Evolutionary conservation across 30 jellyfish, hydroid and myxozoan species (phyloP), one percentile per base, ranked within the genome.

Genomic region (Aurelia coerulea): DNA sequence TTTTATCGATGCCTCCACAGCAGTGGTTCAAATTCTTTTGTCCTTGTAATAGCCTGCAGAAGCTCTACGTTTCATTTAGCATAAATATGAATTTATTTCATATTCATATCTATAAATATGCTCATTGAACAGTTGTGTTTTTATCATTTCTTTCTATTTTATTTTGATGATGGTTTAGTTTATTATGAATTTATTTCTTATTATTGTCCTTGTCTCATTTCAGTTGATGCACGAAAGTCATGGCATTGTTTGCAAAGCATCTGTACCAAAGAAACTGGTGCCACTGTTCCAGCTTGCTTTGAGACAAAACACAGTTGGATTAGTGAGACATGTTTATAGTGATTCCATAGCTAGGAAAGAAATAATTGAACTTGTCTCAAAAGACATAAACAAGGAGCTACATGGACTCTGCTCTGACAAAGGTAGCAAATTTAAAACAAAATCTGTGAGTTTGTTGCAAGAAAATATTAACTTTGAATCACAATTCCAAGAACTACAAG

Each of bases 391-490:
- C 68, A 58, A 58, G 68, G 68, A 58, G 29, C 9, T 58, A 3
- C 18, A 58, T 15, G 68, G 68, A 58, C 68, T 58, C 29, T 18
- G 68, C 9, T 13, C 29, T 58, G 29, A 58, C 29, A 58, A 58
- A 18, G 68, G 29, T 4, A 58, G 68, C 9, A 58, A 3, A 58
- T 58, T 58, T 18, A 3, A 8, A 18, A 58, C 68, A 58, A 58
- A 58, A 58, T 4, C 5, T 58, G 29, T 18, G 29, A 58, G 68
- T 58, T 13, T 58, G 9, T 18, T 58, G 68, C 68, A 58, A 18
- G 68, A 58, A 18, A 58, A 58, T 58, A 58, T 58, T 58, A 58
- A 18, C 68, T 58, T 13, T 58, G 68, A 58, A 58, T 58, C 68
- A 58, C 18, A 37, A 37, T 37, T 37, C 5, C 49, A 37, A 37